Conservation (phyloP, 2,888 invertebrate genomes). For the Monochamus alternatus region DNA sequence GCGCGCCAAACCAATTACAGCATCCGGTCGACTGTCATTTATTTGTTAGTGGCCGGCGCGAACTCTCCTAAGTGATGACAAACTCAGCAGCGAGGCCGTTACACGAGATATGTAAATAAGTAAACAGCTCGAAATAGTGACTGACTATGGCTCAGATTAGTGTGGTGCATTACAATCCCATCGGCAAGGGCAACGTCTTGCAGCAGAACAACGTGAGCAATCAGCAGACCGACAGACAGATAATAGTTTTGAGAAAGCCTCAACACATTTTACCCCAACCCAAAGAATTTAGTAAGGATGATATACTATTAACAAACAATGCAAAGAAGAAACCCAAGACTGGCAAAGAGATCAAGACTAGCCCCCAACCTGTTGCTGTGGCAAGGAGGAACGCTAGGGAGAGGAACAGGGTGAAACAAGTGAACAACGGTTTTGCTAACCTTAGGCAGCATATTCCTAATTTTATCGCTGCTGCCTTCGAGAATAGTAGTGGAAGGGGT, state of each 20-base stretch:
- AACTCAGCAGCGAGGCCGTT: constrained; percentile 20
- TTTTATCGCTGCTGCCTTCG: constrained; percentile 82
- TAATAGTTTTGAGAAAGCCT: constrained; percentile 75
- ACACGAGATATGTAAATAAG: constrained; percentile 11
- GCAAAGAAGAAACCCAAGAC: constrained; percentile 60
- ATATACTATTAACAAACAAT: constrained; percentile 65
- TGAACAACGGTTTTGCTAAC: constrained; percentile 93
- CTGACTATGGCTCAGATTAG: constrained; percentile 69
- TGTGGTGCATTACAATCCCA: constrained; percentile 75
- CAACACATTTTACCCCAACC: constrained; percentile 69
- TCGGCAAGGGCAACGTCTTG: constrained; percentile 77
- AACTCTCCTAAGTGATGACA: constrained; percentile 50
- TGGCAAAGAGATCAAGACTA: constrained; percentile 58
- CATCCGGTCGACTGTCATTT: constrained; percentile 56
- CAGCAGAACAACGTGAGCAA: constrained; percentile 77
- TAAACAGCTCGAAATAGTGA: constrained; percentile 13
- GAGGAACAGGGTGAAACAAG: constrained; percentile 93
- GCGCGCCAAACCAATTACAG: constrained; percentile 61
- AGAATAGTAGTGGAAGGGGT: constrained; percentile 77
- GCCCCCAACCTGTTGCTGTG: constrained; percentile 85
- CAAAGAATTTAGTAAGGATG: constrained; percentile 59
- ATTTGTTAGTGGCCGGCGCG: constrained; percentile 43
- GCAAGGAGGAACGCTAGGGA: constrained; percentile 93
- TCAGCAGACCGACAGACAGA: constrained; percentile 72
- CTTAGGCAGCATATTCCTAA: constrained; percentile 90